phyloP scores from a whole-genome alignment of 2,888 invertebrate genomes.

The Neria commutata region DNA sequence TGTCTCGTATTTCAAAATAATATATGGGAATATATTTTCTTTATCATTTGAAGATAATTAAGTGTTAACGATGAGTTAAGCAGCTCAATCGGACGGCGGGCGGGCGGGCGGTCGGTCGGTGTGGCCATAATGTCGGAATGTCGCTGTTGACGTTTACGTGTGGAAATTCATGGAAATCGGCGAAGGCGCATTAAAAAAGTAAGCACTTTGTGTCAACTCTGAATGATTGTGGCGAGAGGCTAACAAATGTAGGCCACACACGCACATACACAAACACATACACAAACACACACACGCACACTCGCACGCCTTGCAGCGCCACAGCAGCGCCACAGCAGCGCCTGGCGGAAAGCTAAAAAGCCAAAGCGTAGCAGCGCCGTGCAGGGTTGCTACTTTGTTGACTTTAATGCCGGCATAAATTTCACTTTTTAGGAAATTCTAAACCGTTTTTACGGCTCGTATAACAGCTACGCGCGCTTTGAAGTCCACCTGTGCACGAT shows the following conservation, averaged over 20 bases:
- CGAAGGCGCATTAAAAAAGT: too few relatives aligned
- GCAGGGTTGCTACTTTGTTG: too few relatives aligned
- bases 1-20: too few relatives aligned
- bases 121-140: too few relatives aligned
- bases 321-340: background rate
- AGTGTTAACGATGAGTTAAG: conserved; percentile 11
- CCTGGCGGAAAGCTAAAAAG: too few relatives aligned
- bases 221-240: background rate
- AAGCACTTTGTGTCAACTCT: background rate
- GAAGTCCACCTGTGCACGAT: background rate
- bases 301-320: background rate
- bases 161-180: too few relatives aligned
- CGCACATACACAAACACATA: background rate
- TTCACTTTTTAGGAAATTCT: background rate
- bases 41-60: conserved; percentile 20
- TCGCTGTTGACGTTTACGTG: too few relatives aligned
- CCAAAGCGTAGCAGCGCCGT: too few relatives aligned
- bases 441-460: background rate
- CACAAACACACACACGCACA: background rate
- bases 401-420: background rate
- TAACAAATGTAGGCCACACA: background rate
- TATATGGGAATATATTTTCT: too few relatives aligned
- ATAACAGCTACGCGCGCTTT: background rate
- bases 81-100: background rate
- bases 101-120: too few relatives aligned